These are phyloP conservation scores for Onthophagus taurus DNA, from an alignment of 1,140 invertebrate species.

Conservation along the genomic window DNA sequence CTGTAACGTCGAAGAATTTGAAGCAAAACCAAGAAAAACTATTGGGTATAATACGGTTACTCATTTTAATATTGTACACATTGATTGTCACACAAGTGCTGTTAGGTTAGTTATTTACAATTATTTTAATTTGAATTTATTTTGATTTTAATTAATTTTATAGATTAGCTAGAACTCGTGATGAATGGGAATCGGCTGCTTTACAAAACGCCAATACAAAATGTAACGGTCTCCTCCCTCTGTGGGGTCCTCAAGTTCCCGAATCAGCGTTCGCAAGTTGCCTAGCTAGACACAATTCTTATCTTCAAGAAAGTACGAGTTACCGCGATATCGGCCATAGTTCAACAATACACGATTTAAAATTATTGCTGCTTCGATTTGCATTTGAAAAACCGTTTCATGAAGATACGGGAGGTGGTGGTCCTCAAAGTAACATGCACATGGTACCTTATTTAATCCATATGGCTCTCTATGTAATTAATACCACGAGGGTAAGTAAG, in stretches of 20 bases:
- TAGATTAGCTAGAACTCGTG: slow-evolving; percentile 59
- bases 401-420: slow-evolving; percentile 93
- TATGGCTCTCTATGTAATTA: slow-evolving; percentile 91
- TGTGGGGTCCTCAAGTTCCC: slow-evolving; percentile 93
- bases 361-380: slow-evolving; percentile 81
- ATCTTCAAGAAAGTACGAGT: slow-evolving; percentile 75
- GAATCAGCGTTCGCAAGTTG: slow-evolving; percentile 92
- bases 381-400: slow-evolving; percentile 92
- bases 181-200: slow-evolving; percentile 97
- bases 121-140: neutral
- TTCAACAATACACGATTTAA: slow-evolving; percentile 89
- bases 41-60: slow-evolving; percentile 89
- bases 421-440: slow-evolving; percentile 95
- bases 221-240: slow-evolving; percentile 90
- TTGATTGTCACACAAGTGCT: slow-evolving; percentile 95
- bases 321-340: slow-evolving; percentile 81
- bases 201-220: slow-evolving; percentile 96
- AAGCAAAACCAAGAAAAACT: slow-evolving; percentile 74
- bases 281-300: slow-evolving; percentile 81
- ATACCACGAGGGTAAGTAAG: slow-evolving; percentile 67
- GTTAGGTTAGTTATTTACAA: slow-evolving; percentile 51
- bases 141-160: slow-evolving; percentile 12
- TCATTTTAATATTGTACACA: slow-evolving; percentile 97
- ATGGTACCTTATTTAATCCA: slow-evolving; percentile 90
- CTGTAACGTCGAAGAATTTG: slow-evolving; percentile 89